Percentiles rank a stretch among this genome's conserved stretches.
Conservation (phyloP, 2,113 vertebrate species). For the Thamnaconus septentrionalis region DNA sequence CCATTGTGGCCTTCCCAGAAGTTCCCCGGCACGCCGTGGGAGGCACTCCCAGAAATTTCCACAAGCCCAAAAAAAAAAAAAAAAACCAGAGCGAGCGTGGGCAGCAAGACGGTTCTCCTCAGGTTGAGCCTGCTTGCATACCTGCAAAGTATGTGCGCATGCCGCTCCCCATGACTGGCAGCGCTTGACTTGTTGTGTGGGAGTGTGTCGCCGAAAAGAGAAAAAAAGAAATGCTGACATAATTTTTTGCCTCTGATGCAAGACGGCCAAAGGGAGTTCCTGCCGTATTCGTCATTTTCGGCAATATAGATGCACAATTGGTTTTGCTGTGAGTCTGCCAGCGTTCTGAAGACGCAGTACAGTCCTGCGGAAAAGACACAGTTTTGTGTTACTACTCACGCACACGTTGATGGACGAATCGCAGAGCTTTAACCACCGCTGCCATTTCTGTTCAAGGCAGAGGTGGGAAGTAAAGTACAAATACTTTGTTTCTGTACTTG, state of each 20-base stretch:
- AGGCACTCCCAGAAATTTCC: constrained; percentile 49
- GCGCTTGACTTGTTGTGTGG: constrained; percentile 46
- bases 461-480: no score
- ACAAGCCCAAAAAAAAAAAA: constrained; percentile 6
- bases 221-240: constrained; percentile 27
- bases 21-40: background rate
- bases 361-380: no score
- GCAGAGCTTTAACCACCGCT: no score
- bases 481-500: no score
- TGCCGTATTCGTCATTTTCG: constrained; percentile 14
- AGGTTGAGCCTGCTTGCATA: constrained; percentile 46
- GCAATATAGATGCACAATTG: constrained; percentile 24
- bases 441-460: no score
- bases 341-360: no score
- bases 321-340: no score
- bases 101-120: constrained; percentile 12
- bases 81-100: background rate
- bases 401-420: no score
- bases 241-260: constrained; percentile 43
- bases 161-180: constrained; percentile 57
- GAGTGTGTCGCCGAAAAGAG: constrained; percentile 13
- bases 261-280: constrained; percentile 29
- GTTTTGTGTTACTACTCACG: no score
- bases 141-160: constrained; percentile 53
- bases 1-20: constrained; percentile 52